Evolutionary conservation across 2,888 invertebrate species (phyloP).

Genomic region (Caenorhabditis sinica): DNA sequence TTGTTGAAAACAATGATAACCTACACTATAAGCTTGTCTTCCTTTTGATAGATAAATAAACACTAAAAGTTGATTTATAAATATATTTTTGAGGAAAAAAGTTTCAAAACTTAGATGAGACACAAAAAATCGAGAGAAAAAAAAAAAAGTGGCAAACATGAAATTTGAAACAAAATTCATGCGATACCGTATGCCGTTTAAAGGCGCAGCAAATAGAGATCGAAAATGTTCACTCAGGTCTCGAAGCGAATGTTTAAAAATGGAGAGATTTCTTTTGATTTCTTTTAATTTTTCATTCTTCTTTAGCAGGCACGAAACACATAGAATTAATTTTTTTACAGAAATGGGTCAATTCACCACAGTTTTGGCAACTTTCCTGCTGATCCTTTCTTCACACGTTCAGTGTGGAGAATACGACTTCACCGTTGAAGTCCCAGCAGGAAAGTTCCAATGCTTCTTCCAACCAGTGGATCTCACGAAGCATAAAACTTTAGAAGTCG

Average conservation of each 20-base stretch:
- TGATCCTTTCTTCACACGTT: constrained; percentile 10
- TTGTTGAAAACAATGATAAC: neutral
- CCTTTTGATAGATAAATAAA: too few species aligned
- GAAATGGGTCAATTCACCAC: constrained; percentile 47
- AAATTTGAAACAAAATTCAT: neutral
- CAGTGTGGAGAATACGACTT: constrained; percentile 79
- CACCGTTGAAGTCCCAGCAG: constrained; percentile 81
- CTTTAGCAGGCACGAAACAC: too few species aligned
- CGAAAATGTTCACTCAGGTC: neutral
- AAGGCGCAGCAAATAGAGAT: neutral
- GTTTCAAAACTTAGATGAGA: neutral
- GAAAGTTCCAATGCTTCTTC: constrained; percentile 82
- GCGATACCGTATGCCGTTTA: neutral
- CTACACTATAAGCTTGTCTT: too few species aligned
- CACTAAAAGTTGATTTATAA: too few species aligned
- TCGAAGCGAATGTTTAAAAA: neutral
- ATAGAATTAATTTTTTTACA: constrained; percentile 12
- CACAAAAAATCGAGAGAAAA: neutral
- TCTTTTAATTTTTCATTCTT: neutral
- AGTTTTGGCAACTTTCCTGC: neutral
- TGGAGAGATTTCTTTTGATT: neutral
- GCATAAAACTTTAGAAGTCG: constrained; percentile 80
- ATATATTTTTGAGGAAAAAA: neutral
- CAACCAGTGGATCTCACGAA: constrained; percentile 78
- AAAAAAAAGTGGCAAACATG: neutral